These are phyloP conservation scores for Drosophila pseudotalamancana DNA, from an alignment of 2,888 invertebrate genomes.

Conservation along the genomic window DNA sequence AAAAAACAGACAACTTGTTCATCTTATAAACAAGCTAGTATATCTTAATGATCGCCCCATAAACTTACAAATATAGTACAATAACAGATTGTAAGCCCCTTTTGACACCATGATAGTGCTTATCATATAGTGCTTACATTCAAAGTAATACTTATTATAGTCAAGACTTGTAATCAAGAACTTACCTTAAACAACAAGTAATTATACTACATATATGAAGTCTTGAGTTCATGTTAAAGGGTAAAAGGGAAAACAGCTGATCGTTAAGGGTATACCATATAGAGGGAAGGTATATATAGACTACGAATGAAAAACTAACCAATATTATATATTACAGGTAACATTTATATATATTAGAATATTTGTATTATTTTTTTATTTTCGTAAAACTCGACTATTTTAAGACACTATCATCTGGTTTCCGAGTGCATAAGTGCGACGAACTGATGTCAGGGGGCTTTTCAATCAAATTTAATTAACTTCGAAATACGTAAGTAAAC, in stretches of 20 bases:
- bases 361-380: neutral
- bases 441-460: constrained; percentile 8
- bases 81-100: constrained; percentile 8
- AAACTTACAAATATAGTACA: neutral
- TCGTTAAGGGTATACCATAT: too few species aligned
- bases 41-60: constrained; percentile 14
- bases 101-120: constrained; percentile 5
- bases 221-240: too few species aligned
- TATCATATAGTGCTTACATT: neutral
- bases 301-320: too few species aligned
- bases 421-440: neutral
- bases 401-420: neutral
- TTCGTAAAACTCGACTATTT: constrained; percentile 5
- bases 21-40: constrained; percentile 28
- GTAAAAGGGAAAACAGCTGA: too few species aligned
- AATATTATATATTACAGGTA: too few species aligned
- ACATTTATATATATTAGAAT: neutral
- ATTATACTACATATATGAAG: too few species aligned
- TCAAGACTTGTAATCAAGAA: neutral
- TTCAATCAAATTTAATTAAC: constrained; percentile 34
- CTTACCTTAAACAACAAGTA: neutral
- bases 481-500: constrained; percentile 25
- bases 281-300: too few species aligned
- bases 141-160: neutral
- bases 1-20: constrained; percentile 3